Percentiles rank a stretch among this genome's conserved stretches.
Conservation (phyloP, 2,113 vertebrate species). For the Polyodon spathula region DNA sequence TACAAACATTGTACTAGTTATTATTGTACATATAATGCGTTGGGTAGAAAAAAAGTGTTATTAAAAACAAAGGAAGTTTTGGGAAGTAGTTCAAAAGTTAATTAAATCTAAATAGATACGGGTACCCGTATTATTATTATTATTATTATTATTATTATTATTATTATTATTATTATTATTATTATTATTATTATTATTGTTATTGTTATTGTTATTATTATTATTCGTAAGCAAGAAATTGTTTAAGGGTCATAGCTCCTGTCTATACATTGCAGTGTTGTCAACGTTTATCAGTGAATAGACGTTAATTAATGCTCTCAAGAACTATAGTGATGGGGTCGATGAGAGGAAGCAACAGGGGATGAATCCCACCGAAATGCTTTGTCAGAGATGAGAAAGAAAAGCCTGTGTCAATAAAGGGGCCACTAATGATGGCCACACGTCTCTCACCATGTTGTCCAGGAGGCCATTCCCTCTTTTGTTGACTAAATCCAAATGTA, state of each 20-base stretch:
- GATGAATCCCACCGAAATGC: constrained; percentile 43
- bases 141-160: no score
- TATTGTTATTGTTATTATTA: no score
- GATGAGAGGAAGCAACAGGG: constrained; percentile 43
- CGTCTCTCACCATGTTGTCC: constrained; percentile 52
- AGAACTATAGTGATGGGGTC: constrained; percentile 33
- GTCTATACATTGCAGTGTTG: constrained; percentile 15
- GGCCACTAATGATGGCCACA: constrained; percentile 50
- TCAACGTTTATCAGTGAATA: constrained; percentile 31
- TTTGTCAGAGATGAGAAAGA: constrained; percentile 41
- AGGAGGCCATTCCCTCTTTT: constrained; percentile 39
- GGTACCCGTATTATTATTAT: no score
- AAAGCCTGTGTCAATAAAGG: constrained; percentile 38
- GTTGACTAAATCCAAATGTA: constrained; percentile 40
- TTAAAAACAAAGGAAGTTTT: no score
- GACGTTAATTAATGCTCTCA: constrained; percentile 41
- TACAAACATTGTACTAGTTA: no score
- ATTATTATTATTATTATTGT: no score
- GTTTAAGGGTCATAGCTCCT: constrained; percentile 14
- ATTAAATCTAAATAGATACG: no score
- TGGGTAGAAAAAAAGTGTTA: no score
- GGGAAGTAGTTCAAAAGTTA: no score
- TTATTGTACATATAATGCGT: no score
- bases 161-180: no score
- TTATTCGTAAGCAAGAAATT: constrained; percentile 1